Base-by-base conservation (phyloP, 2,888 invertebrate genomes). In the Drosophila mayaguana region DNA sequence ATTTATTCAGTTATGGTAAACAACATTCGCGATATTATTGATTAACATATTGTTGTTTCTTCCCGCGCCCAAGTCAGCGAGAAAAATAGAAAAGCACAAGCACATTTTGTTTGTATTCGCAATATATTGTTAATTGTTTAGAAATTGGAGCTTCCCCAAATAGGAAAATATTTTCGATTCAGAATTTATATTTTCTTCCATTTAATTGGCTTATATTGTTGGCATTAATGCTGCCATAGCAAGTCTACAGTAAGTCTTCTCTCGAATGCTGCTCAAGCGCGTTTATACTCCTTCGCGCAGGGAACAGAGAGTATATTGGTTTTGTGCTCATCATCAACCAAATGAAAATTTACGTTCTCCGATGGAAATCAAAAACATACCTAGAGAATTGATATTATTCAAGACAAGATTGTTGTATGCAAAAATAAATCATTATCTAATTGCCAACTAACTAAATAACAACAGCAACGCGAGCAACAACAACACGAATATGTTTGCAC, bases 371-470 rank as follows among this genome's bases (percentile, higher is more conserved):
- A 2, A 32, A 32, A 32, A 32, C 9, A 32, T 32, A 9, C 2
- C 32, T 28, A 32, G 32, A 32, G 32, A 32, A 32, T 32, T 3
- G 32, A 32, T 32, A 32, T 11, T 32, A 32, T 11, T 32, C n/a
- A n/a, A n/a, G n/a, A n/a, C n/a, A n/a, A 64, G 64, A 55, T 60
- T 67, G 62, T 72, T 79, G 80, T 78, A 76, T 74, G 83, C 85
- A 74, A 84, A 84, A 84, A 84, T 88, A 84, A 84, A 84, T 83
- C 75, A 84, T 85, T 84, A 85, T 84, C 88, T 85, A 88, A 84
- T 84, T 88, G 80, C 72, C 70, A 66, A 77, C 71, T 68, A 78
- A 75, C 75, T 78, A 72, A 75, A 65, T 67, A 75, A 60, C 48
- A 67, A 79, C 61, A 80, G 60, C 72, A 66, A 78, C 65, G 6